Percentiles rank a stretch among this genome's conserved stretches.
Conservation (phyloP, 2,797 vertebrate species). For the Pteronotus mesoamericanus region DNA sequence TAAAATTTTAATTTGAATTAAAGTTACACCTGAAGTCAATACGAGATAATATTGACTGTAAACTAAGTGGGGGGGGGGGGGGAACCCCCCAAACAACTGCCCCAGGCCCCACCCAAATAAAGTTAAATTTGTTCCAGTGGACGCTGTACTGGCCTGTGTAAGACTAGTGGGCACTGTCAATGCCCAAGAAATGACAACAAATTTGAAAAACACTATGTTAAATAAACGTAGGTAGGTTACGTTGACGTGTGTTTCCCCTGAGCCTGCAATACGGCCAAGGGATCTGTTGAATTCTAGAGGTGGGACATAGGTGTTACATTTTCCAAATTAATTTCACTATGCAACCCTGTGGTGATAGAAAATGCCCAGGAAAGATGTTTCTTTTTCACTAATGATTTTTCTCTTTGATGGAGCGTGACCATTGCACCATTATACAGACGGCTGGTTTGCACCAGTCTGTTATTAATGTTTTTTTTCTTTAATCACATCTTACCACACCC, state of each 20-base stretch:
- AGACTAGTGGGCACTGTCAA: background rate
- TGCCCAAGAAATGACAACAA: background rate
- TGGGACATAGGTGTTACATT: background rate
- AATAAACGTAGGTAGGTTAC: background rate
- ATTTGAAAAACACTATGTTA: background rate
- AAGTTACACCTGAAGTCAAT: background rate
- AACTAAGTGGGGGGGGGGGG: too few species aligned
- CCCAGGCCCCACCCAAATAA: background rate
- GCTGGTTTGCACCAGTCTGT: accelerated
- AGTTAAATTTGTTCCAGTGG: background rate
- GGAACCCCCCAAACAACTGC: background rate
- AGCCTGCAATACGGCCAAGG: background rate
- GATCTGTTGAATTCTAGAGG: background rate
- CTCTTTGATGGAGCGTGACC: background rate
- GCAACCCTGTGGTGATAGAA: background rate
- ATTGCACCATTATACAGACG: accelerated
- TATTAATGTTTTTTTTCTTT: background rate
- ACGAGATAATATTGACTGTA: background rate
- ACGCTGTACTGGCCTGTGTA: background rate
- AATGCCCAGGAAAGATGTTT: background rate
- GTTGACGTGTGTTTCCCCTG: background rate
- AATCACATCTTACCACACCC: background rate
- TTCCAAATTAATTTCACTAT: too few species aligned
- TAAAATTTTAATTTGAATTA: background rate
- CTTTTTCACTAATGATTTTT: background rate